Percentiles rank a stretch among this genome's conserved stretches.
Conservation (phyloP, 2,797 vertebrate species). For the Antennarius maculatus region DNA sequence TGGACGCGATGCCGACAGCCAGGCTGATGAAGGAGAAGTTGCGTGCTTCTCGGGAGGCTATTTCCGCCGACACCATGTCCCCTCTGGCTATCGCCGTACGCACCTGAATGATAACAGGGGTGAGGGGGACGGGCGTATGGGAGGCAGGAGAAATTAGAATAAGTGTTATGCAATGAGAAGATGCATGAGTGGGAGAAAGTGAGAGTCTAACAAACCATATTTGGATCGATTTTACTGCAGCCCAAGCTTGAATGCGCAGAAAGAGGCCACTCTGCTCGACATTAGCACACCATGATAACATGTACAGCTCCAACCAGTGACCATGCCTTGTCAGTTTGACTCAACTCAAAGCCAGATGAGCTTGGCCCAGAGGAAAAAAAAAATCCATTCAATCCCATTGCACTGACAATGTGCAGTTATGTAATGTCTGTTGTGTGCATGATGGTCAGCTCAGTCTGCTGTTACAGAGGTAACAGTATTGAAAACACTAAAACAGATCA, state of each 20-base stretch:
- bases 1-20: constrained; percentile 93
- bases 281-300: constrained; percentile 44
- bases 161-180: constrained; percentile 57
- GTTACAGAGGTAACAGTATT: constrained; percentile 19
- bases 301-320: constrained; percentile 53
- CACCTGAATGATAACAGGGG: constrained; percentile 77
- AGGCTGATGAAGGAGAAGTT: constrained; percentile 98
- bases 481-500: background rate
- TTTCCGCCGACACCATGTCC: constrained; percentile 94
- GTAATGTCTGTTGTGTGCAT: constrained; percentile 58
- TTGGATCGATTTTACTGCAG: constrained; percentile 68
- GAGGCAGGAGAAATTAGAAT: constrained; percentile 45
- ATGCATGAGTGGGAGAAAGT: constrained; percentile 55
- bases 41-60: constrained; percentile 92
- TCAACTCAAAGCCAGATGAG: constrained; percentile 67
- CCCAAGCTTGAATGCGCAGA: constrained; percentile 39
- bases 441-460: constrained; percentile 45
- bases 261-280: constrained; percentile 45
- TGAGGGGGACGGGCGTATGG: constrained; percentile 10
- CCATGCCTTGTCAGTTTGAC: constrained; percentile 70
- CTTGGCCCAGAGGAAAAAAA: constrained; percentile 64
- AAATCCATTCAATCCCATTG: constrained; percentile 72
- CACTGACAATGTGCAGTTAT: constrained; percentile 68
- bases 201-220: constrained; percentile 44
- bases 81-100: constrained; percentile 91